A percentile compares a stretch with the other conserved stretches of the same genome.
These are phyloP conservation scores for Anhinga anhinga DNA, from an alignment of 2,113 vertebrate species.

Conservation along the genomic window DNA sequence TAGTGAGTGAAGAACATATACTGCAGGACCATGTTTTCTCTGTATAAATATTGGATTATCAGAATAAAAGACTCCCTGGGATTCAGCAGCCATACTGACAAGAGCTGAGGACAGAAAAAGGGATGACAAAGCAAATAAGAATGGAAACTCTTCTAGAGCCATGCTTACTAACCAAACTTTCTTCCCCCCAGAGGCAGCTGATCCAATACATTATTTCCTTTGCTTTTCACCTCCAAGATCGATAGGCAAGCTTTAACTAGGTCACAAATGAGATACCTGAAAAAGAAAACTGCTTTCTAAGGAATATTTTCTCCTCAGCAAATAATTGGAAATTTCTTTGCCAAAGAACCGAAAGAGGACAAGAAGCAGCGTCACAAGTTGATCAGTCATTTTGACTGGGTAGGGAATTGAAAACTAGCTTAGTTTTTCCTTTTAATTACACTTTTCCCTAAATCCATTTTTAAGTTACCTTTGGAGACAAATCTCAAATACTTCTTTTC, in stretches of 20 bases:
- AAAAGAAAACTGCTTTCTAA: conserved; percentile 8
- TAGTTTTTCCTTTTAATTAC: neutral
- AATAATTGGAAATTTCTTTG: conserved; percentile 3
- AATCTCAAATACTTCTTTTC: neutral
- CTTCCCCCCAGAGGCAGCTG: neutral
- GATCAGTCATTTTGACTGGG: neutral
- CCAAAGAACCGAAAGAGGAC: neutral
- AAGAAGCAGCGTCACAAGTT: neutral
- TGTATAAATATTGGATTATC: neutral
- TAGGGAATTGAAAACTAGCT: neutral
- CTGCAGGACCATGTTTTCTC: neutral
- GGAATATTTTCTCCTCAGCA: conserved; percentile 15
- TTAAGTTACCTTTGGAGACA: neutral
- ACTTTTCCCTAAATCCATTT: neutral
- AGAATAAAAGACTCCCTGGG: neutral
- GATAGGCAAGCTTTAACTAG: conserved; percentile 14
- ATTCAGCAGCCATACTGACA: neutral
- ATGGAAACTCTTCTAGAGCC: neutral
- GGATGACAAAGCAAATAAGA: neutral
- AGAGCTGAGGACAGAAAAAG: neutral
- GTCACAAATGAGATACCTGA: neutral
- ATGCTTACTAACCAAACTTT: neutral
- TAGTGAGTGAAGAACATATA: neutral
- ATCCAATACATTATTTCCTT: neutral
- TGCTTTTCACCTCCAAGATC: neutral